Evolutionary conservation across 1,140 invertebrate genomes (phyloP).

Genomic region (Caenorhabditis inopinata): DNA sequence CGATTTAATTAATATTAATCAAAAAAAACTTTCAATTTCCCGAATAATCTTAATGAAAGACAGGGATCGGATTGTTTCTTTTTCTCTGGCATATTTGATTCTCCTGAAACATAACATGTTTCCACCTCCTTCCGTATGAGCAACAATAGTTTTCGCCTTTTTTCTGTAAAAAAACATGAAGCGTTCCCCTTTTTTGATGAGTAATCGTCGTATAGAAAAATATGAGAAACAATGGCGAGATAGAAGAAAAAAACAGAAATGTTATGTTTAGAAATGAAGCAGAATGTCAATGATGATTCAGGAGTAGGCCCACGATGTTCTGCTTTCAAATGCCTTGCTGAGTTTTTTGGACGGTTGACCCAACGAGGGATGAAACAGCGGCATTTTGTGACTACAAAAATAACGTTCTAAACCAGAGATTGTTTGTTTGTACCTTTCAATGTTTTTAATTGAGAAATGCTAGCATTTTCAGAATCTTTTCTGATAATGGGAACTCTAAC

Average conservation of each 20-base stretch:
- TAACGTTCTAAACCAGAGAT: background rate
- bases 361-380: background rate
- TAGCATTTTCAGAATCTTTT: too few species aligned
- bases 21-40: background rate
- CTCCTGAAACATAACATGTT: background rate
- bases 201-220: conserved; percentile 21
- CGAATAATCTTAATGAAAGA: background rate
- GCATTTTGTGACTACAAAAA: background rate
- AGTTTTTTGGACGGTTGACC: background rate
- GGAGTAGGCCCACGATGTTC: background rate
- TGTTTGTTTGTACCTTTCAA: background rate
- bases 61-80: background rate
- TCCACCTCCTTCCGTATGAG: background rate
- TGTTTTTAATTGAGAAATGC: background rate
- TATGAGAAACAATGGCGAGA: conserved; percentile 12
- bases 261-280: background rate
- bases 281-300: conserved; percentile 25
- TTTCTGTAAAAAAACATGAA: conserved; percentile 1
- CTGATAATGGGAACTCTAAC: too few species aligned
- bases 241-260: background rate
- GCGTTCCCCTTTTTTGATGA: conserved; percentile 3
- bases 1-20: background rate
- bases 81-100: background rate
- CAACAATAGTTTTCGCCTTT: background rate
- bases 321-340: conserved; percentile 9